These are phyloP conservation scores for Bradypus variegatus DNA, from an alignment of 2,797 vertebrate species.

Conservation along the genomic window DNA sequence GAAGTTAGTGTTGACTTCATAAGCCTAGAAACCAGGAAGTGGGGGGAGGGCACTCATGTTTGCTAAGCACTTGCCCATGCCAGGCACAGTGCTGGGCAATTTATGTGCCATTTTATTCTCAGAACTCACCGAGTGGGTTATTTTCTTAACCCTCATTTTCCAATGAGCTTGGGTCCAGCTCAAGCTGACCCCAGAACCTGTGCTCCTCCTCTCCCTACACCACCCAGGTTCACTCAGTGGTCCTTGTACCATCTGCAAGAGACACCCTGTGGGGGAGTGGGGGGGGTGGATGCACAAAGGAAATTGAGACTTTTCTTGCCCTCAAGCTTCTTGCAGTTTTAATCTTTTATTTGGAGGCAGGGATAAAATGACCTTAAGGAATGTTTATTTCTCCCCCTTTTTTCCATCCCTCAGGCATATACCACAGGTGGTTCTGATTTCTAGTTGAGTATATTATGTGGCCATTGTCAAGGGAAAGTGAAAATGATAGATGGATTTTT, in stretches of 20 bases:
- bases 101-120: not conserved
- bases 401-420: not conserved
- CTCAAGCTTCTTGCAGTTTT: not conserved
- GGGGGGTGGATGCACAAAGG: not conserved
- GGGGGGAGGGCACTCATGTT: constrained; percentile 19
- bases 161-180: not conserved
- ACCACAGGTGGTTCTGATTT: not conserved
- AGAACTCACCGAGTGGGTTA: not conserved
- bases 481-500: not conserved
- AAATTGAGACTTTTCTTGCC: not conserved
- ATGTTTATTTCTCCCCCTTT: not conserved
- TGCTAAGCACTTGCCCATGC: constrained; percentile 41
- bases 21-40: constrained; percentile 50
- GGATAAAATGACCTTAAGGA: not conserved
- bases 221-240: fast-evolving
- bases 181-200: not conserved
- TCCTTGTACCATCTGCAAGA: not conserved
- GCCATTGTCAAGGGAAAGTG: not conserved
- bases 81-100: constrained; percentile 23
- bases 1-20: constrained; percentile 6
- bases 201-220: too few relatives aligned
- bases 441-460: not conserved
- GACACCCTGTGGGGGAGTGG: not conserved
- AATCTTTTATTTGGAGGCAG: not conserved
- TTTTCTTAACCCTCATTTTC: constrained; percentile 36